Evolutionary conservation across 2,113 vertebrate species (phyloP).

Genomic region (Orientallactaga bullata): DNA sequence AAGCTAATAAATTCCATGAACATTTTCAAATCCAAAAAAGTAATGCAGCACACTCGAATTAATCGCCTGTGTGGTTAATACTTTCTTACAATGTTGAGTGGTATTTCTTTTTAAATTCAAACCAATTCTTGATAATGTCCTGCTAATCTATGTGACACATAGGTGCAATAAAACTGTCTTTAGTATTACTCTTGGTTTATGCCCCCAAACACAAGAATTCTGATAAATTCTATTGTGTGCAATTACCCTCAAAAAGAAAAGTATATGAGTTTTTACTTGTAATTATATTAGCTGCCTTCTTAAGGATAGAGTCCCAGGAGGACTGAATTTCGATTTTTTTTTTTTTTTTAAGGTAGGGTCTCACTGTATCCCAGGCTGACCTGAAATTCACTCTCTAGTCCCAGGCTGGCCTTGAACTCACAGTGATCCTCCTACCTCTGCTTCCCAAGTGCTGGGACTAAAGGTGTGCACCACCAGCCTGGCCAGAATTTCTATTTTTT

Average conservation of each 20-base stretch:
- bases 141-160: neutral
- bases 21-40: neutral
- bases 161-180: neutral
- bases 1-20: neutral
- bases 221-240: neutral
- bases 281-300: neutral
- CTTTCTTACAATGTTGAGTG: neutral
- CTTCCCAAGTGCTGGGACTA: no score
- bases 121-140: neutral
- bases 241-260: neutral
- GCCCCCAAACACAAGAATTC: neutral
- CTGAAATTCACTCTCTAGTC: no score
- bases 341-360: no score
- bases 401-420: no score
- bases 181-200: neutral
- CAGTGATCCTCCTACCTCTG: no score
- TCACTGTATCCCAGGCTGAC: no score
- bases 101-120: neutral
- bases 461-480: no score
- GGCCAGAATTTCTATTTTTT: no score
- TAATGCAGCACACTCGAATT: neutral
- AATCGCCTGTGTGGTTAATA: neutral
- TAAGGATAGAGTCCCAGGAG: neutral
- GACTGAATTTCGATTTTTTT: no score
- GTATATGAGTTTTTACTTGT: neutral